phyloP scores from a whole-genome alignment of 1,140 invertebrate species.

The Xylocopa sonorina region DNA sequence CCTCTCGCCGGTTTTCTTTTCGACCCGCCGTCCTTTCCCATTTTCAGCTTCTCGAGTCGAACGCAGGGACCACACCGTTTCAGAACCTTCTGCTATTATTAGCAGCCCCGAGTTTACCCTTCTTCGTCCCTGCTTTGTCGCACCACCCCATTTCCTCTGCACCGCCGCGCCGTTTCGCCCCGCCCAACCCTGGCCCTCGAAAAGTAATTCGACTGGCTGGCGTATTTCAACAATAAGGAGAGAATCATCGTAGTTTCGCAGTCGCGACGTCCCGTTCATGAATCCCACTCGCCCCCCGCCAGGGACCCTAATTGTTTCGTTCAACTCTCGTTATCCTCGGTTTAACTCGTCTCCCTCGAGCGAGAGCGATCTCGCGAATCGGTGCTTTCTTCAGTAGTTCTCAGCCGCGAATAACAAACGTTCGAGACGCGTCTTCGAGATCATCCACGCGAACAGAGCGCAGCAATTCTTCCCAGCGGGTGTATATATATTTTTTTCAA shows the following conservation, averaged over 20 bases:
- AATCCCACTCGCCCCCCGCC: constrained; percentile 14
- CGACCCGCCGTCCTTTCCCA: constrained; percentile 15
- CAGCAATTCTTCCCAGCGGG: too few species aligned
- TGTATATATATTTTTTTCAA: too few species aligned
- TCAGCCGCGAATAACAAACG: too few species aligned
- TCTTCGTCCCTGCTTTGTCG: neutral
- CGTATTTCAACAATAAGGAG: constrained; percentile 48
- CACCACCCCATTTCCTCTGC: neutral
- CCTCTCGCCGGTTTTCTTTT: constrained; percentile 32
- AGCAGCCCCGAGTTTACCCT: constrained; percentile 12
- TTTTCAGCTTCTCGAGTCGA: constrained; percentile 37
- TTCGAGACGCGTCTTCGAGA: too few species aligned
- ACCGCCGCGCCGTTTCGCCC: neutral
- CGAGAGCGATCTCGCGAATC: neutral
- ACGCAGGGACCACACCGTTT: constrained; percentile 28
- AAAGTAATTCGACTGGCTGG: constrained; percentile 32
- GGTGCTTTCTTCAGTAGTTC: neutral
- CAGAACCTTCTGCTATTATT: constrained; percentile 44
- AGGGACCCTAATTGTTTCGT: constrained; percentile 45
- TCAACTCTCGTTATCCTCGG: constrained; percentile 18
- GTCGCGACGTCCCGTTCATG: constrained; percentile 40
- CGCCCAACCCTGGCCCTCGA: neutral
- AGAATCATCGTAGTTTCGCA: constrained; percentile 42
- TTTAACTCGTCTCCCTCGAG: neutral
- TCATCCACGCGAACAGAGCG: too few species aligned